Evolutionary conservation across 2,797 vertebrate species (phyloP), one percentile per base, ranked within the genome.

Genomic region (Mormyrus proboscirostris): DNA sequence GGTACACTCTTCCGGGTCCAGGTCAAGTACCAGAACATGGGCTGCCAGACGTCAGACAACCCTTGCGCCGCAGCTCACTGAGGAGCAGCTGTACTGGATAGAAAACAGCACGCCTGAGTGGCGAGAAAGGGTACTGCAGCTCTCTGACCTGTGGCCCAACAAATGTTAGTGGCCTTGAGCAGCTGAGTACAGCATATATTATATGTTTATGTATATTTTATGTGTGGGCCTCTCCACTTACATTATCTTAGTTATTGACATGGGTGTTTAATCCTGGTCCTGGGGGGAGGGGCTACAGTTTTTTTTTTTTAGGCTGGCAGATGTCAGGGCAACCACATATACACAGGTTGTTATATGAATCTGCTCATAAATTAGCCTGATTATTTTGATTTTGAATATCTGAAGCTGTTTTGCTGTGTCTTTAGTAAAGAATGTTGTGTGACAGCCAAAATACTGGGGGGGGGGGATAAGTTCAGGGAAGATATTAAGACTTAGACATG

Each of bases 1-100:
- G 98, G 98, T 73, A 99, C 97, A 0, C 96, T 99, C 69, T 99
- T 99, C 94, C 97, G 96, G 90, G 97, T 99, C 0, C 97, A 96
- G 93, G 99, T 99, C 90, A 98, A 97, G 9, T 95, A 96, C 89
- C 93, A 93, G 73, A 99, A 98, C 95, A 98, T 98, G 97, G 99
- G 98, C 91, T 99, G 98, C 93, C 97, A 98, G 94, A 97, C 97
- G 0, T 96, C 98, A 2, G 96, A 97, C 91, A 99, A 98, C 91
- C 98, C 98, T 0, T 99, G 99, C 0, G 96, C 96, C 84, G 95
- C 95, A 90, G 94, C 92, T 0, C 96, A 96, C 89, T 99, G 90
- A 94, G 89, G 86, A 62, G 53, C 9, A 87, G 47, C 38, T 22
- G 76, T 62, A 29, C 6, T 83, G 76, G n/a, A 6, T 53, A 49